Base-by-base conservation (phyloP, 2,797 vertebrate genomes). In the Poecilia velifera region DNA sequence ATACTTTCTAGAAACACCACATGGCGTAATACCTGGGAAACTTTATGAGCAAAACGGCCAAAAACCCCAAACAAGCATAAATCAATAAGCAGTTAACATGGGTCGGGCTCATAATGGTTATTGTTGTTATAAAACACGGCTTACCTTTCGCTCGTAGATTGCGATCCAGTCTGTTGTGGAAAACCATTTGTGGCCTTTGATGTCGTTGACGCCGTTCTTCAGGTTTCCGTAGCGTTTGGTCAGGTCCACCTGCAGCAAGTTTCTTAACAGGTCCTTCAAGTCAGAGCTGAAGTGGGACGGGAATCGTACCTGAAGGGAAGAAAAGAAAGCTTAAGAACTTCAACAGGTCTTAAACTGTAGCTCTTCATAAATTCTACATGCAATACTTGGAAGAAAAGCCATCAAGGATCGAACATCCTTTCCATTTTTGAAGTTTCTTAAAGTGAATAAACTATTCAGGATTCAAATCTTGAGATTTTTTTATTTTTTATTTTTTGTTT, bases 151-250 rank as follows among this genome's bases (percentile, higher is more conserved):
- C 95, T 99, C 97, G 81, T 99, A 99, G 96, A 99, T 98, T 82
- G 98, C 98, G 85, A 99, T 99, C 98, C 98, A 99, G 93, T 99
- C 98, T 82, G 98, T 99, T 85, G 98, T 99, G 80, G 98, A 97
- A 76, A 99, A 99, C 98, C 98, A 99, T 93, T 99, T 99, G 96
- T 99, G 98, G 89, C 97, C 97, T 90, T 99, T 99, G 92, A 99
- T 99, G 92, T 99, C 98, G 70, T 97, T 99, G 94, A 99, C 98
- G 41, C 98, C 98, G 18, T 99, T 99, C 95, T 99, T 99, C 90
- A 99, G 96, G 96, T 99, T 99, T 82, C 98, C 98, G 0, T 97
- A 99, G 75, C 98, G 97, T 94, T 99, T 99, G 73, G 98, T 99
- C 95, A 99, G 94, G 89, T 99, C 98, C 86, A 99, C 98, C 94